These are phyloP conservation scores for Loriculus beryllinus DNA, from an alignment of 2,797 vertebrate genomes.

Conservation along the genomic window DNA sequence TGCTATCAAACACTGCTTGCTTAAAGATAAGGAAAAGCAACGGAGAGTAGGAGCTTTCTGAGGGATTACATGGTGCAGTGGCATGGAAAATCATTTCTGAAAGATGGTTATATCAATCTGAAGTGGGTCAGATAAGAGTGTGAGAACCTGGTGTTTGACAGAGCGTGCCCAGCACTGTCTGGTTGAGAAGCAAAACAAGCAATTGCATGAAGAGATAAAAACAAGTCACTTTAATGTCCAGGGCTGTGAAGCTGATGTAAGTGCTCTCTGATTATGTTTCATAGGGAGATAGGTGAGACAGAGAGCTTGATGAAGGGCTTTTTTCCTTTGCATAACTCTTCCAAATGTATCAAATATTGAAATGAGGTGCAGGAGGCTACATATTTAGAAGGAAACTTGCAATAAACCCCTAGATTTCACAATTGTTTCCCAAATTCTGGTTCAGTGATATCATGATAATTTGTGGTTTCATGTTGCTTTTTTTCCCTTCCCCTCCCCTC, in stretches of 20 bases:
- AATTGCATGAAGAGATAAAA: background rate
- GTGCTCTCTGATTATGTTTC: background rate
- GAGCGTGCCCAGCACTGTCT: background rate
- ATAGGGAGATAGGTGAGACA: background rate
- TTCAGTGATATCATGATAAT: background rate
- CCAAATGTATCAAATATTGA: background rate
- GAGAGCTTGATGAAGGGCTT: background rate
- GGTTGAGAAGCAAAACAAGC: background rate
- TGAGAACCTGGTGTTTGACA: background rate
- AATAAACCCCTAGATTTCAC: background rate
- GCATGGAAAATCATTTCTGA: background rate
- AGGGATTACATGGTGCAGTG: background rate
- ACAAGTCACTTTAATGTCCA: rapidly evolving
- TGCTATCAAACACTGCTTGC: background rate
- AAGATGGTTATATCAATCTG: background rate
- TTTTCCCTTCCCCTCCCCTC: too few relatives aligned
- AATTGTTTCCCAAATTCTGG: background rate
- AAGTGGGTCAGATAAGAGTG: background rate
- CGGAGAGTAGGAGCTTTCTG: background rate
- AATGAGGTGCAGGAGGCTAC: background rate
- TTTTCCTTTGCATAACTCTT: background rate
- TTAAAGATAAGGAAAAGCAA: background rate
- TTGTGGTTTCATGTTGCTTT: background rate
- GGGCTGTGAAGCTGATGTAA: background rate
- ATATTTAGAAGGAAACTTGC: background rate